These are phyloP conservation scores for Archips xylosteana DNA, from an alignment of 2,888 invertebrate genomes.

Conservation along the genomic window DNA sequence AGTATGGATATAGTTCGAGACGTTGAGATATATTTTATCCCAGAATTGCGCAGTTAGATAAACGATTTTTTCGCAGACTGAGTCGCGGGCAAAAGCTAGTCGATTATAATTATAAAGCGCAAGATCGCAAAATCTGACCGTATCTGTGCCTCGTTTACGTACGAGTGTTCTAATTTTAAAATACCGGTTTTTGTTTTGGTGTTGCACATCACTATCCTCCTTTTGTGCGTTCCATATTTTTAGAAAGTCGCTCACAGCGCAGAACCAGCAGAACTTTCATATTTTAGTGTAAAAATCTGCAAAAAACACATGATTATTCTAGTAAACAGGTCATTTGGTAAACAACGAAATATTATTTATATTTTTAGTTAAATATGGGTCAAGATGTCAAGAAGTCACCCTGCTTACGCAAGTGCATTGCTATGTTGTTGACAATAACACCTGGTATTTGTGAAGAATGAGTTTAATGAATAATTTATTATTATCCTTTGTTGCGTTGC, in stretches of 20 bases:
- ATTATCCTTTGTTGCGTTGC: too few relatives aligned
- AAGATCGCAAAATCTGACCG: too few relatives aligned
- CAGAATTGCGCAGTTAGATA: too few relatives aligned
- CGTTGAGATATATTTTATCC: too few relatives aligned
- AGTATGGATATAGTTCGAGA: too few relatives aligned
- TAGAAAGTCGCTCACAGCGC: slow-evolving; percentile 3
- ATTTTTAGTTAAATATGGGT: not conserved
- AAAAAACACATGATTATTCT: not conserved
- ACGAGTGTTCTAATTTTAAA: not conserved
- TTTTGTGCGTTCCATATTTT: not conserved
- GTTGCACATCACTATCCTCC: not conserved
- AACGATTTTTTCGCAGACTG: too few relatives aligned
- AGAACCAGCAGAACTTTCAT: too few relatives aligned
- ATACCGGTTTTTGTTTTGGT: not conserved
- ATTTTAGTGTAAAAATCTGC: not conserved
- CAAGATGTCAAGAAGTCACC: not conserved
- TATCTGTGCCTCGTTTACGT: not conserved
- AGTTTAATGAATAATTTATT: too few relatives aligned
- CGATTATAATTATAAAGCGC: too few relatives aligned
- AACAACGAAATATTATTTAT: not conserved
- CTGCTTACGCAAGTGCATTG: too few relatives aligned
- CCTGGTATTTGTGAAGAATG: not conserved
- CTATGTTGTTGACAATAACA: not conserved
- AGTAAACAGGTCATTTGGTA: not conserved
- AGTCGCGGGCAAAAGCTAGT: too few relatives aligned